Conservation (phyloP, 2,113 vertebrate species). For the Prolemur simus region DNA sequence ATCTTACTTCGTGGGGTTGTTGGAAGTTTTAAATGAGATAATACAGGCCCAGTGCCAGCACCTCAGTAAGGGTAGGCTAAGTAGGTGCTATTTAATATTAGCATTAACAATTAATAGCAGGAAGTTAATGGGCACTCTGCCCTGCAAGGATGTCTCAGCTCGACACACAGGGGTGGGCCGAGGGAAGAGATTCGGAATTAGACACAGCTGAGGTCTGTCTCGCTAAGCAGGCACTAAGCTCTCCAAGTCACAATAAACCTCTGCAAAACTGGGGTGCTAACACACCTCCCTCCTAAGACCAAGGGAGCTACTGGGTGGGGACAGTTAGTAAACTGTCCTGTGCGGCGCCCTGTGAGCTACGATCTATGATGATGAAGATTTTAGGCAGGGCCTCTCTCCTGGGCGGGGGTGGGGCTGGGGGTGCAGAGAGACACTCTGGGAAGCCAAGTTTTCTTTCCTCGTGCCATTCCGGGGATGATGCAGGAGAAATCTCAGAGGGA, state of each 20-base stretch:
- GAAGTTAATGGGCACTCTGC: background rate
- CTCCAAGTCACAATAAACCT: background rate
- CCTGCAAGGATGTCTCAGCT: background rate
- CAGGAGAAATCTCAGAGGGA: background rate
- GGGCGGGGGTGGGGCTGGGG: too few relatives aligned
- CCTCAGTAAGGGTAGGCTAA: background rate
- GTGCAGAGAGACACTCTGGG: background rate
- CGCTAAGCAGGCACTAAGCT: background rate
- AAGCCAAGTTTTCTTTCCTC: background rate
- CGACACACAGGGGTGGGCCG: background rate
- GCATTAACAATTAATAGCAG: background rate
- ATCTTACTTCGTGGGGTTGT: background rate
- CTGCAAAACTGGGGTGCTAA: background rate
- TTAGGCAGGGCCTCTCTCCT: background rate
- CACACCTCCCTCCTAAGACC: background rate
- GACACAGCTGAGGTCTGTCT: background rate
- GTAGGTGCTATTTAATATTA: background rate
- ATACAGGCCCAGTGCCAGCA: background rate
- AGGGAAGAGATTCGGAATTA: background rate
- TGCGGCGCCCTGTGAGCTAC: background rate
- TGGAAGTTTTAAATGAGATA: constrained; percentile 5
- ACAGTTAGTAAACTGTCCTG: background rate
- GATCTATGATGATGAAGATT: background rate
- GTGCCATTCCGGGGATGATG: background rate
- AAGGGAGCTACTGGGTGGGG: background rate